Percentiles rank a stretch among this genome's conserved stretches.
These are phyloP conservation scores for Nyctereutes procyonoides DNA, from an alignment of 2,113 vertebrate genomes.

Conservation along the genomic window DNA sequence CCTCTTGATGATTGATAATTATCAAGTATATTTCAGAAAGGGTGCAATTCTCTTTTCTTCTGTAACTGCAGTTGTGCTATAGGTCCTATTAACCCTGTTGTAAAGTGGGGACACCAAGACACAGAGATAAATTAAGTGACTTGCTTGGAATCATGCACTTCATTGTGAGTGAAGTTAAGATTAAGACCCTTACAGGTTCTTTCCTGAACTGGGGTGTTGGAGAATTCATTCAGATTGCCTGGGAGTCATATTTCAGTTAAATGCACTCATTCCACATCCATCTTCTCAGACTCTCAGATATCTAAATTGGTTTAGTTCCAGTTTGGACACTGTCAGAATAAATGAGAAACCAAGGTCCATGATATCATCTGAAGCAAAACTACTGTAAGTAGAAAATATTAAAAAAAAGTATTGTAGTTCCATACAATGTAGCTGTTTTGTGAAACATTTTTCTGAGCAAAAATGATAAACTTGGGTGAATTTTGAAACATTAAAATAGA, in stretches of 20 bases:
- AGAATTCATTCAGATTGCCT: constrained; percentile 57
- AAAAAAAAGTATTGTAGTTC: not conserved
- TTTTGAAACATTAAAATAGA: constrained; percentile 9
- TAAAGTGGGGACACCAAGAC: not conserved
- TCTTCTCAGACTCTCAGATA: constrained; percentile 51
- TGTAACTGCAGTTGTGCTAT: not conserved
- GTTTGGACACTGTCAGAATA: constrained; percentile 18
- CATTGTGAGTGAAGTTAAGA: not conserved
- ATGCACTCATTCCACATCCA: constrained; percentile 39
- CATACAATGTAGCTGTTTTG: not conserved
- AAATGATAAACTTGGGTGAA: not conserved
- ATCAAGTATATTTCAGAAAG: not conserved
- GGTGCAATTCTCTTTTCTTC: not conserved
- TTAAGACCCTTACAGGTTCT: not conserved
- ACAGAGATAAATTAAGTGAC: constrained; percentile 21
- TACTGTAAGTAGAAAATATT: not conserved
- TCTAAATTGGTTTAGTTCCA: constrained; percentile 28
- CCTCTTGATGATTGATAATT: not conserved
- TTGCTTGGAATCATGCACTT: not conserved
- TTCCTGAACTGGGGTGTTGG: constrained; percentile 11
- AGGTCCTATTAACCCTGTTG: not conserved
- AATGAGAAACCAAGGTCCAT: not conserved
- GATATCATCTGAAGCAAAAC: not conserved
- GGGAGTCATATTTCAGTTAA: constrained; percentile 51
- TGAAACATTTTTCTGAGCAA: not conserved